Evolutionary conservation across 1,140 invertebrate genomes (phyloP), one percentile per base, ranked within the genome.

Genomic region (Bombus consobrinus): DNA sequence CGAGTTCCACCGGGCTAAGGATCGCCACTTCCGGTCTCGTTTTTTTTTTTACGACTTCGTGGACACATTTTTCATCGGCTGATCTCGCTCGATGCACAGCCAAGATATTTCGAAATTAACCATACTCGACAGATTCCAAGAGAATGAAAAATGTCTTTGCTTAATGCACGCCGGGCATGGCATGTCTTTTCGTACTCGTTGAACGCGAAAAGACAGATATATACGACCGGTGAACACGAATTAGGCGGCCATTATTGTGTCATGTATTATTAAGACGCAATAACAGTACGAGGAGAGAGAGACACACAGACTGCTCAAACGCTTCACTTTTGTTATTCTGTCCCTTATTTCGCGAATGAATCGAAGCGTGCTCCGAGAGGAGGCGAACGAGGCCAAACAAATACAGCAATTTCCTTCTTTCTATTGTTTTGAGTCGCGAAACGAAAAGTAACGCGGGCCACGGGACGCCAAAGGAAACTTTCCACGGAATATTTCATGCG

Each of bases 391-490:
- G 57, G 72, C 15, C 72, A 47, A 83, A 39, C 62, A 68, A 69
- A 83, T 43, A 37, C 34, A n/a, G 34, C 62, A 53, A 66, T 83
- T 68, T 76, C 43, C 28, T 77, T 57, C 39, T 78, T 78, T 43
- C 64, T 53, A 76, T 78, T 83, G 74, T 78, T 83, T 53, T 6
- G 28, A 47, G 37, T 57, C 75, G 47, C 15, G 80, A 41, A 74
- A 81, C 69, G 80, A 81, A 81, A 53, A 62, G 47, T 34, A 81
- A 73, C 53, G 32, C 62, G 62, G 75, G 59, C 47, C 82, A 59
- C 43, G 75, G 47, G 47, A 71, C n/a, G 47, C 64, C 43, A 78
- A 82, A 82, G 41, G 28, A 41, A 77, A 64, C 34, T 83, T 68
- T 32, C 3, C 62, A 2, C 47, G 64, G 34, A 71, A 71, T 71